phyloP scores from a whole-genome alignment of 30 jellyfish, hydroid and myxozoan genomes.

The Nemopilema nomurai region DNA sequence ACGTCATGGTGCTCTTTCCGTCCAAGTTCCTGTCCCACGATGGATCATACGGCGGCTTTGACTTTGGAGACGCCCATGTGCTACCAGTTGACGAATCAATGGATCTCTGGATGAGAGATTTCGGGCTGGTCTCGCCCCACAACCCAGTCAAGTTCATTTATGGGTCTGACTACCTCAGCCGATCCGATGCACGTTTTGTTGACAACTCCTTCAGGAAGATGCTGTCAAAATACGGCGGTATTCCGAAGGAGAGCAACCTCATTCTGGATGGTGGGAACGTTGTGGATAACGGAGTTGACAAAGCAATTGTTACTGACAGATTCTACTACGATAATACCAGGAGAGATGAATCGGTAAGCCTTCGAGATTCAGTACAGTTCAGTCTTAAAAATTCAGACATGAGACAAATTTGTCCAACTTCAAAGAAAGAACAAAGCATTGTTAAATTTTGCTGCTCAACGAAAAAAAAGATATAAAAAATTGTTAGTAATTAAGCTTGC shows the following conservation, averaged over 20 bases:
- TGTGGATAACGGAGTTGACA: slow-evolving; percentile 61
- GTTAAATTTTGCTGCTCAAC: too few species aligned
- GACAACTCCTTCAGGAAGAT: slow-evolving; percentile 36
- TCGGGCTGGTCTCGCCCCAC: slow-evolving; percentile 49
- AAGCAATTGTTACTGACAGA: slow-evolving; percentile 57
- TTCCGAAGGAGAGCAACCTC: slow-evolving; percentile 10
- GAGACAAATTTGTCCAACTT: too few species aligned
- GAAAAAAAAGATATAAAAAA: too few species aligned
- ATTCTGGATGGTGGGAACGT: slow-evolving; percentile 67
- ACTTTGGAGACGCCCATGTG: slow-evolving; percentile 49
- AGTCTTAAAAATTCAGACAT: too few species aligned
- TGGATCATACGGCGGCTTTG: slow-evolving; percentile 35
- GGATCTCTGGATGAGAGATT: slow-evolving; percentile 67
- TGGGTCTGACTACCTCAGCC: slow-evolving; percentile 52
- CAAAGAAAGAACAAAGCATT: too few species aligned
- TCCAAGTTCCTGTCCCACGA: slow-evolving; percentile 10
- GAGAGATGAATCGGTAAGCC: slow-evolving; percentile 11
- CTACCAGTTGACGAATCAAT: slow-evolving; percentile 40
- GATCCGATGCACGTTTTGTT: slow-evolving; percentile 47
- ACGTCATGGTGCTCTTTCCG: slow-evolving; percentile 58
- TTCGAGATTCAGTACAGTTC: neutral
- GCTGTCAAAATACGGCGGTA: slow-evolving; percentile 23
- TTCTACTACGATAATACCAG: slow-evolving; percentile 40
- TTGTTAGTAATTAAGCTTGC: too few species aligned
- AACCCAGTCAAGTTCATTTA: slow-evolving; percentile 53